phyloP scores from a whole-genome alignment of 2,888 invertebrate species.

The Hedychridium roseum region DNA sequence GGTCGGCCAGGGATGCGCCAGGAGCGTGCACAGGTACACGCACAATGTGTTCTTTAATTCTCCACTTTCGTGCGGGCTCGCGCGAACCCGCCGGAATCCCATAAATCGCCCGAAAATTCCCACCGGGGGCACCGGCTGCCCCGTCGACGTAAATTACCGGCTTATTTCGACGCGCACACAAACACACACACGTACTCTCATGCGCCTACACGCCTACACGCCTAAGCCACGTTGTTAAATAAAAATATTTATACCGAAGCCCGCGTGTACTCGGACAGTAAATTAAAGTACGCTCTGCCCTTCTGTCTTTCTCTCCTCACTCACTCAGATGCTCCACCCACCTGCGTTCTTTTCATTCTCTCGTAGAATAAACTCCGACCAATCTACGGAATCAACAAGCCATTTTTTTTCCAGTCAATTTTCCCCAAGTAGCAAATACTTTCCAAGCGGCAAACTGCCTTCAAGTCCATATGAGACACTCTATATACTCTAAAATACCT shows the following conservation, averaged over 20 bases:
- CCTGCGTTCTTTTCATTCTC: constrained; percentile 9
- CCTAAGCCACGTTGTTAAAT: constrained; percentile 40
- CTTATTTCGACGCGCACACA: constrained; percentile 49
- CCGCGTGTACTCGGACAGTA: constrained; percentile 54
- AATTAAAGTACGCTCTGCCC: constrained; percentile 41
- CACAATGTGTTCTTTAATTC: constrained; percentile 54
- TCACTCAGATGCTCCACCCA: neutral
- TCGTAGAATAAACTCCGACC: too few species aligned
- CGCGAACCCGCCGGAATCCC: constrained; percentile 41
- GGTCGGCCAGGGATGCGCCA: constrained; percentile 7
- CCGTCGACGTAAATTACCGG: constrained; percentile 55
- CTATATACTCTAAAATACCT: too few species aligned
- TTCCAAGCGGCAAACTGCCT: too few species aligned
- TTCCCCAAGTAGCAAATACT: too few species aligned
- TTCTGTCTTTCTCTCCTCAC: neutral
- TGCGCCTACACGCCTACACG: neutral
- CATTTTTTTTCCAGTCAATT: too few species aligned
- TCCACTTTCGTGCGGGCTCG: constrained; percentile 37
- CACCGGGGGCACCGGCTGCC: constrained; percentile 35
- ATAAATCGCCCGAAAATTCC: constrained; percentile 56
- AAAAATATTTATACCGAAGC: constrained; percentile 57
- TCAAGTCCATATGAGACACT: too few species aligned
- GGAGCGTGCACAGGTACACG: constrained; percentile 8
- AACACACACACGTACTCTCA: neutral
- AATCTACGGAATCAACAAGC: too few species aligned